Percentiles rank a stretch among this genome's conserved stretches.
phyloP scores from a whole-genome alignment of 2,888 invertebrate species.

The Lithophane leautieri region DNA sequence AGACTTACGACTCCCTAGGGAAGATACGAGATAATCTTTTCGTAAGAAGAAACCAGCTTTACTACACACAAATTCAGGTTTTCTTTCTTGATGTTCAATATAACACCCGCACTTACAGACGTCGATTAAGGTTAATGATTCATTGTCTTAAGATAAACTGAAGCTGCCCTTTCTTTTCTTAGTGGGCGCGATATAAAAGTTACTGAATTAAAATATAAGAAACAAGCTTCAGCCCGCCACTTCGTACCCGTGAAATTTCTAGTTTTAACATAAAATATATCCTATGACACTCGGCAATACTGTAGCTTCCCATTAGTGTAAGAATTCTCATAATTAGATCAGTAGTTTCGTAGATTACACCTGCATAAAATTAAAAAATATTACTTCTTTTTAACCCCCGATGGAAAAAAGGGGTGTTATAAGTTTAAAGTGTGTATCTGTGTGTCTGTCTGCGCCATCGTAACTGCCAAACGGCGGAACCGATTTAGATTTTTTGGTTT shows the following conservation, averaged over 20 bases:
- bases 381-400: too few relatives aligned
- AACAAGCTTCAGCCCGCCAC: not conserved
- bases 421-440: too few relatives aligned
- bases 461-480: too few relatives aligned
- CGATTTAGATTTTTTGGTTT: too few relatives aligned
- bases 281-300: too few relatives aligned
- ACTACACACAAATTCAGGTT: conserved; percentile 30
- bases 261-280: not conserved
- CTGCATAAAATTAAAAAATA: too few relatives aligned
- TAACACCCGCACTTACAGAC: conserved; percentile 10
- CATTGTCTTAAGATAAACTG: conserved; percentile 13
- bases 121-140: conserved; percentile 40
- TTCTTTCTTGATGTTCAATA: conserved; percentile 25
- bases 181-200: not conserved
- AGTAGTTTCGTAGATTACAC: too few relatives aligned
- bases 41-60: conserved; percentile 13
- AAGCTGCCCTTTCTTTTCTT: not conserved
- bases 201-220: not conserved
- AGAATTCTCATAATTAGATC: not conserved
- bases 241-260: not conserved
- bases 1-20: conserved; percentile 32
- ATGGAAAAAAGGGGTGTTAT: too few relatives aligned
- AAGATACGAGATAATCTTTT: conserved; percentile 33
- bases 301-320: not conserved
- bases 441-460: too few relatives aligned